Conservation (phyloP, 1,140 invertebrate species). For the Helicoverpa armigera region DNA sequence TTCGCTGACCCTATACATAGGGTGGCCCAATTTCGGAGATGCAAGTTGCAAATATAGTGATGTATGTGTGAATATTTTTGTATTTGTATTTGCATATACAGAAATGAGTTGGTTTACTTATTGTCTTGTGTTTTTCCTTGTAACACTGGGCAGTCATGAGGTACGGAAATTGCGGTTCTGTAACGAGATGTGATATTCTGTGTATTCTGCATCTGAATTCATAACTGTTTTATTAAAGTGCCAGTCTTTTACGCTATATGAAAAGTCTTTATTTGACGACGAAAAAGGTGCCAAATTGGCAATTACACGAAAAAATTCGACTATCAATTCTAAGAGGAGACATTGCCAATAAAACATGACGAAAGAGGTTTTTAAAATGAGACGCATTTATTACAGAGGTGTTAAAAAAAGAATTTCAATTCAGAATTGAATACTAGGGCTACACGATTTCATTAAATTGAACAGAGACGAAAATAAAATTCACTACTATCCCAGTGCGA, state of each 20-base stretch:
- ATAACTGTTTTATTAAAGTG: too few species aligned
- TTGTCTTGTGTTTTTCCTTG: conserved; percentile 4
- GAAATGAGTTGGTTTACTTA: not conserved
- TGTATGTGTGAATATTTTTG: conserved; percentile 21
- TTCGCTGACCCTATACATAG: conserved; percentile 41
- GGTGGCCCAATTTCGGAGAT: conserved; percentile 44
- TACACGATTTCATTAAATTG: conserved; percentile 17
- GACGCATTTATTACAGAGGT: conserved; percentile 12
- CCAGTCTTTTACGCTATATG: too few species aligned
- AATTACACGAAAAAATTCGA: not conserved
- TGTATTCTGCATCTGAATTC: too few species aligned
- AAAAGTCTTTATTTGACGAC: not conserved
- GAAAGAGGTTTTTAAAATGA: not conserved
- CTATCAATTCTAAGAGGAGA: not conserved
- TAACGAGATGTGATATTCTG: not conserved
- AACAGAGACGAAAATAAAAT: conserved; percentile 8
- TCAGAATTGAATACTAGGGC: conserved; percentile 1
- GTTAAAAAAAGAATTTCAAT: conserved; percentile 16
- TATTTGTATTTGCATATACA: conserved; percentile 1
- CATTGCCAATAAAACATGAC: not conserved
- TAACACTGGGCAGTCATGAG: not conserved
- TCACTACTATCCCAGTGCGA: not conserved
- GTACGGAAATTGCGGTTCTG: too few species aligned
- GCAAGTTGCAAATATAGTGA: conserved; percentile 39
- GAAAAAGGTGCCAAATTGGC: too few species aligned